phyloP scores from a whole-genome alignment of 2,888 invertebrate genomes.

The Pyrrhopygopsis socrates region DNA sequence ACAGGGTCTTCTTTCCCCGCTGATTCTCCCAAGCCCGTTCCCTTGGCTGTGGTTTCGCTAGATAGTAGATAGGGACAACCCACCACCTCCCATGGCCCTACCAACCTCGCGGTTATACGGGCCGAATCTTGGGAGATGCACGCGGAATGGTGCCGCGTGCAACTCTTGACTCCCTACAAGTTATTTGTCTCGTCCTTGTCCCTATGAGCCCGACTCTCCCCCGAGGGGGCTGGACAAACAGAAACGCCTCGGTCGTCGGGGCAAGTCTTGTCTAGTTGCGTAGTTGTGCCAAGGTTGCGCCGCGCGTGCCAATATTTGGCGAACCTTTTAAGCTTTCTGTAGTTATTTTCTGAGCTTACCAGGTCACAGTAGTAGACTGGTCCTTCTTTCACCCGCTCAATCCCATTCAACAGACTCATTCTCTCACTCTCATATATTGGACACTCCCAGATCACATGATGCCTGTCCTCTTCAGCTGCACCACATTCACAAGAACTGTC shows the following conservation, averaged over 20 bases:
- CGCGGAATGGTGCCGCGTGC: neutral
- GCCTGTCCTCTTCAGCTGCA: conserved; percentile 9
- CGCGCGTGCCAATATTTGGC: neutral
- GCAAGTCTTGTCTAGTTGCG: neutral
- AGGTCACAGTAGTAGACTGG: conserved; percentile 30
- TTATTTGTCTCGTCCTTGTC: neutral
- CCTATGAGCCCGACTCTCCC: neutral
- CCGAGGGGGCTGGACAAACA: neutral
- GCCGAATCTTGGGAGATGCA: conserved; percentile 11
- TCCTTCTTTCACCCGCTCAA: neutral
- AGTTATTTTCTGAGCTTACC: neutral
- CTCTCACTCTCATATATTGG: conserved; percentile 20
- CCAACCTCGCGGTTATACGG: conserved; percentile 26
- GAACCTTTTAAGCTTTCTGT: neutral
- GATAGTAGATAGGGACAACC: neutral
- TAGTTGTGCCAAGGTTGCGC: too few relatives aligned
- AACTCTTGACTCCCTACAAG: conserved; percentile 39
- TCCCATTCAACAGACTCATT: neutral
- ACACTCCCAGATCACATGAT: conserved; percentile 62
- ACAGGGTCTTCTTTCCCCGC: too few relatives aligned
- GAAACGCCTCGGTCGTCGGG: neutral
- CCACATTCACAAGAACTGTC: conserved; percentile 55
- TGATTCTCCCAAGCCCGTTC: neutral
- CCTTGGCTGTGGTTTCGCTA: too few relatives aligned
- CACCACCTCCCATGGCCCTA: conserved; percentile 35